Percentiles rank a stretch among this genome's conserved stretches.
These are phyloP conservation scores for Atractosteus spatula DNA, from an alignment of 2,113 vertebrate species.

Conservation along the genomic window DNA sequence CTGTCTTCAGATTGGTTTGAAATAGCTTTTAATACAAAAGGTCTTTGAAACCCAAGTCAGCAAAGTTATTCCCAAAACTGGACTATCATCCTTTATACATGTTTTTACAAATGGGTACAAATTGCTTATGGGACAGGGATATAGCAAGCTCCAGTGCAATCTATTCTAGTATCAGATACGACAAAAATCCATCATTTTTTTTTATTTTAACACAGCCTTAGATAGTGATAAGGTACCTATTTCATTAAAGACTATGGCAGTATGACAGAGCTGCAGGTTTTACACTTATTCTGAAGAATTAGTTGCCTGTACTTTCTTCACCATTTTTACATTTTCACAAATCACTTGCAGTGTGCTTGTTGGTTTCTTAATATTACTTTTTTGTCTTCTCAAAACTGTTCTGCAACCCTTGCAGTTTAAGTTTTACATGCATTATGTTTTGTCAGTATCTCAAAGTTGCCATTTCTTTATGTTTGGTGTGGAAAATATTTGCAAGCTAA, in stretches of 20 bases:
- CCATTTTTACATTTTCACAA: conserved; percentile 33
- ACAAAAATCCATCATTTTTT: conserved; percentile 56
- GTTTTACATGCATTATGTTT: conserved; percentile 32
- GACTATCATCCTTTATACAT: conserved; percentile 55
- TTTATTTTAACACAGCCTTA: conserved; percentile 46
- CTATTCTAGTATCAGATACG: conserved; percentile 54
- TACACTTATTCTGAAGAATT: conserved; percentile 16
- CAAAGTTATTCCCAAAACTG: conserved; percentile 50
- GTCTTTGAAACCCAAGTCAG: background rate
- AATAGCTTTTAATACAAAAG: too few relatives aligned
- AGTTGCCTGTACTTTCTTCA: conserved; percentile 40
- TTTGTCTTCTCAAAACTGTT: conserved; percentile 52
- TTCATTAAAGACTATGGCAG: conserved; percentile 5
- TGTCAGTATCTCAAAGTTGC: conserved; percentile 32
- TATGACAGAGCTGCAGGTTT: background rate
- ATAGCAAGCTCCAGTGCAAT: conserved; percentile 60
- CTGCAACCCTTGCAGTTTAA: conserved; percentile 41
- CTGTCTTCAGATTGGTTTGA: background rate
- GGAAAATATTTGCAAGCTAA: too few relatives aligned
- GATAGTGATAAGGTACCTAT: conserved; percentile 34
- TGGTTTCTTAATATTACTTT: conserved; percentile 1
- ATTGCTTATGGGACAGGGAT: conserved; percentile 64
- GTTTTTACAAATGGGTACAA: conserved; percentile 49
- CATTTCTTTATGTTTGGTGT: conserved; percentile 6
- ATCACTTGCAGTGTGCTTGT: conserved; percentile 10